phyloP scores from a whole-genome alignment of 2,888 invertebrate genomes.

The Drosophila anomelani region DNA sequence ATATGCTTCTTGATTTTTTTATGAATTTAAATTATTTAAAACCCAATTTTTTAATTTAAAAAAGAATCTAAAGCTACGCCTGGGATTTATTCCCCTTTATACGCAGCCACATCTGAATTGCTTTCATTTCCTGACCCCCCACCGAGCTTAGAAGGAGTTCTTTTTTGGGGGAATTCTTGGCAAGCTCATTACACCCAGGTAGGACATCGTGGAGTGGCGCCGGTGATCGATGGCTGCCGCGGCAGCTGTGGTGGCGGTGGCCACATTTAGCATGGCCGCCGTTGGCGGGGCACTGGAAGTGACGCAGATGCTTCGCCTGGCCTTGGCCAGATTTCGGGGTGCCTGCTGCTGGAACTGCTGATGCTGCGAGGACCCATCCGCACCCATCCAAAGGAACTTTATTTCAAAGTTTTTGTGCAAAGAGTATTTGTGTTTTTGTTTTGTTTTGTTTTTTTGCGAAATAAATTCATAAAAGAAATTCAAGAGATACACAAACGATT shows the following conservation, averaged over 20 bases:
- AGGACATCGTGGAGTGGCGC: slow-evolving; percentile 84
- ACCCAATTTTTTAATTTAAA: not conserved
- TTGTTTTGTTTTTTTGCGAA: slow-evolving; percentile 17
- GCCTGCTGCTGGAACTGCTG: slow-evolving; percentile 60
- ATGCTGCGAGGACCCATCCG: slow-evolving; percentile 66
- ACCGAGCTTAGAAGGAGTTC: slow-evolving; percentile 1
- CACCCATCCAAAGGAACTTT: slow-evolving; percentile 84
- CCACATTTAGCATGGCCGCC: slow-evolving; percentile 69
- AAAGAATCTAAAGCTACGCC: not conserved
- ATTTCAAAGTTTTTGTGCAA: slow-evolving; percentile 42
- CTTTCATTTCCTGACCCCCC: slow-evolving; percentile 28
- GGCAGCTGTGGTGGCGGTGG: slow-evolving; percentile 46
- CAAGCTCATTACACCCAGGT: slow-evolving; percentile 83
- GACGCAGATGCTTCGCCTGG: slow-evolving; percentile 82
- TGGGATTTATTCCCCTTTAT: slow-evolving; percentile 7
- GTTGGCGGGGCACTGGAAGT: slow-evolving; percentile 80
- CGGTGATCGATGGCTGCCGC: slow-evolving; percentile 70
- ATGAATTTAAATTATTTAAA: not conserved
- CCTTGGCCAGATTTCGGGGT: slow-evolving; percentile 59
- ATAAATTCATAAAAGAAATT: slow-evolving; percentile 33
- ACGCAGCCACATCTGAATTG: not conserved
- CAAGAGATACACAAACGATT: slow-evolving; percentile 36
- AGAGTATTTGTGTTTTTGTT: slow-evolving; percentile 20
- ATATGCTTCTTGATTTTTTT: not conserved
- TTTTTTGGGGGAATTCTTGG: slow-evolving; percentile 11